Evolutionary conservation across 2,113 vertebrate genomes (phyloP).

Genomic region (Trogon melanurus): DNA sequence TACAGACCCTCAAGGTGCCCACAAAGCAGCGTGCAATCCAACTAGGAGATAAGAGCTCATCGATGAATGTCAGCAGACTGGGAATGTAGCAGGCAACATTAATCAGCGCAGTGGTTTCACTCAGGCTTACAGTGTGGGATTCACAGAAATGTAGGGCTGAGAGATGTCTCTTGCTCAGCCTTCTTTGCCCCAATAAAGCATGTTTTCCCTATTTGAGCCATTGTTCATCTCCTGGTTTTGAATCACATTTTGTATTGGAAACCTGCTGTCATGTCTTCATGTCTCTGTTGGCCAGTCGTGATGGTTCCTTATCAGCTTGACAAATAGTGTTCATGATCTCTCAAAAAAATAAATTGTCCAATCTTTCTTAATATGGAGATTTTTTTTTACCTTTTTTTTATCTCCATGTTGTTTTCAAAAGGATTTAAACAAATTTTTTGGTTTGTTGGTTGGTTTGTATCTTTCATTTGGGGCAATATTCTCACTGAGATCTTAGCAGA

Average conservation of each 20-base stretch:
- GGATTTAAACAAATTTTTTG: background rate
- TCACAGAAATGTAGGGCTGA: background rate
- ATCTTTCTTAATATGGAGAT: background rate
- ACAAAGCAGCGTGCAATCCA: background rate
- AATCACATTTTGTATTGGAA: background rate
- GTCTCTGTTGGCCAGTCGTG: too few species aligned
- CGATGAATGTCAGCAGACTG: background rate
- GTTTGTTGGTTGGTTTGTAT: too few species aligned
- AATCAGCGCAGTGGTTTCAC: rapidly evolving
- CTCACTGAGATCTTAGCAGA: background rate
- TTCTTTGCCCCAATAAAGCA: background rate
- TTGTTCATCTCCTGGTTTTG: background rate
- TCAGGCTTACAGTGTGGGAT: background rate
- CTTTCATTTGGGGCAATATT: background rate
- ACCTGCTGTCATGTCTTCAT: background rate
- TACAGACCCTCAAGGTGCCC: background rate
- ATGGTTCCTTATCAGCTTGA: too few species aligned
- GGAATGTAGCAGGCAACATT: background rate
- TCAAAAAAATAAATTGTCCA: background rate
- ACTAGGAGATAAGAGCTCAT: too few species aligned
- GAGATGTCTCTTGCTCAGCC: background rate
- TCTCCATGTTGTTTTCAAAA: background rate
- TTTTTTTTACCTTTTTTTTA: background rate
- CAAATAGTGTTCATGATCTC: background rate
- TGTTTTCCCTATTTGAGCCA: background rate